Base-by-base conservation (phyloP, 2,888 invertebrate species). In the Andrena hattorfiana region DNA sequence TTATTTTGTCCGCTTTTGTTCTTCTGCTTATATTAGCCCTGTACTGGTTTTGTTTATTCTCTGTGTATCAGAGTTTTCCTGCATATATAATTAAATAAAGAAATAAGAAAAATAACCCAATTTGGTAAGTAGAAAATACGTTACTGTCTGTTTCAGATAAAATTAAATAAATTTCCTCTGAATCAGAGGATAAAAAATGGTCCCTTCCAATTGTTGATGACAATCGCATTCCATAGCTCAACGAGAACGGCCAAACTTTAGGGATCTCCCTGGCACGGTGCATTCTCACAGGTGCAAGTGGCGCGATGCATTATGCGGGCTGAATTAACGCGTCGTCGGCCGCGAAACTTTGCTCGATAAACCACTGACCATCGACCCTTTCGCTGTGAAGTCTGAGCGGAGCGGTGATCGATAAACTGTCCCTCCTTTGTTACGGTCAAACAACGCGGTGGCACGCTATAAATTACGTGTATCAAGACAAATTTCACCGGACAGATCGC, bases 241-340 rank as follows among this genome's bases (percentile, higher is more conserved):
- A 59, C 48, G 26, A 48, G 26, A 48, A 54, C 42, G 13, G 5
- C 8, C 16, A 26, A 49, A 51, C 32, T 68, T 54, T 6, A 51
- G 30, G 67, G 7, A 32, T 68, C 54, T 20, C 42, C 13, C 8
- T 26, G 23, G 20, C 56, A 56, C 23, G 8, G 16, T 10, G 62
- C 30, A 8, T 20, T 54, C 51, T 51, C 62, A 13, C 30, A 26
- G 69, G 70, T 35, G 42, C 30, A 62, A 67, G 67, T 42, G 42
- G 13, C 49, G 35, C 68, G 63, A 81, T 83, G 71, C 81, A 81
- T 83, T 76, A 81, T 76, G 59, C 68, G 28, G 7, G 42, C 51
- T 42, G 63, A 60, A 76, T 83, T 81, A 82, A 59, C 82, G 54
- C 81, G 82, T 81, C 80, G 70, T 64, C 81, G 35, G 8, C 35